phyloP scores from a whole-genome alignment of 2,113 vertebrate species.

The Periophthalmus modestus region DNA sequence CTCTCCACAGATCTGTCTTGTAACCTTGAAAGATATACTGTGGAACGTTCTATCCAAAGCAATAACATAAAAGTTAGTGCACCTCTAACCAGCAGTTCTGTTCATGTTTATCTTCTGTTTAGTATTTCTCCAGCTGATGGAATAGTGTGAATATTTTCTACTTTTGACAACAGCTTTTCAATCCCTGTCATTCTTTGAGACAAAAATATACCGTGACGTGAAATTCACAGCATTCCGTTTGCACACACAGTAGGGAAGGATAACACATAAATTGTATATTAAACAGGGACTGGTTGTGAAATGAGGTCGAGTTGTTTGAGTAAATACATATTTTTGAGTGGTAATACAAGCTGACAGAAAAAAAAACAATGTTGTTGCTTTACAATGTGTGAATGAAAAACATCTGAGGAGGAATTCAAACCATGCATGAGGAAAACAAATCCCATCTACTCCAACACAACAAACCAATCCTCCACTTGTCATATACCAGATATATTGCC shows the following conservation, averaged over 20 bases:
- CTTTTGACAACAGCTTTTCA: neutral
- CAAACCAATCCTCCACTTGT: neutral
- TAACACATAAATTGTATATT: conserved; percentile 8
- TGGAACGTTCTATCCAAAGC: no score
- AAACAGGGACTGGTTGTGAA: conserved; percentile 6
- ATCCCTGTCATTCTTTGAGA: neutral
- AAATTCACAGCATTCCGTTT: conserved; percentile 5
- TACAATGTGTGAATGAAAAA: conserved; percentile 9
- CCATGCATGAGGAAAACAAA: conserved; percentile 3
- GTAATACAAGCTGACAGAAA: neutral
- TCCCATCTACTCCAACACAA: conserved; percentile 1
- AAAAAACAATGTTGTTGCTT: conserved; percentile 1
- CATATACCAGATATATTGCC: neutral
- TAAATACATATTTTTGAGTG: conserved; percentile 6
- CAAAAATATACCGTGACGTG: conserved; percentile 6
- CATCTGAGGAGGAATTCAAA: conserved; percentile 5
- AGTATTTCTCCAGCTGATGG: neutral
- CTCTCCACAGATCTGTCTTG: no score
- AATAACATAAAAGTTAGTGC: no score
- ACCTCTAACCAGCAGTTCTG: no score
- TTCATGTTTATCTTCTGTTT: neutral
- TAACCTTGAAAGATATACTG: no score
- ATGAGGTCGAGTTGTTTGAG: conserved; percentile 2
- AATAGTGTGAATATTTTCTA: neutral
- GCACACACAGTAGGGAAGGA: neutral